Evolutionary conservation across 2,888 invertebrate genomes (phyloP), one percentile per base, ranked within the genome.

Genomic region (Amorpha juglandis): DNA sequence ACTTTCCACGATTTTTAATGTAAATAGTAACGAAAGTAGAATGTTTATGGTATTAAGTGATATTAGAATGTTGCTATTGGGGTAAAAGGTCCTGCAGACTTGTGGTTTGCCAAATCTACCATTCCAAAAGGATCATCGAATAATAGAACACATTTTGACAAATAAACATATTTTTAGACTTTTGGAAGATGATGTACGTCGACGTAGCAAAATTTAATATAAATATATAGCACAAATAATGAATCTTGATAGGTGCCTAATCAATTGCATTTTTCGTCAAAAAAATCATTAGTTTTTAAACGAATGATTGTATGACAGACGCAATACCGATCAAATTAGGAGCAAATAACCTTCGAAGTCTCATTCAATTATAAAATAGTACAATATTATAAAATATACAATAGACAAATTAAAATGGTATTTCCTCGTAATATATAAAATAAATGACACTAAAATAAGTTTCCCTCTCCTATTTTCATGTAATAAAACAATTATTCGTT

Each of bases 241-340:
- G 73, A 74, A 78, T 79, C 74, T 72, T 74, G 73, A 67, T 70
- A 72, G 69, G 63, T 86, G 86, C 82, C 82, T 86, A 77, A 76
- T 38, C 79, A 79, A 77, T 80, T 86, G 81, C 82, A 84, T 87
- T 87, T 86, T 78, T 83, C 73, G 88, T 89, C 90, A 88, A 88
- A 86, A 76, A 77, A 42, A 6, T 19, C 42, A 19, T 12, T 42
- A 12, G 19, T 58, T 38, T 58, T 19, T 58, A 38, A 42, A 58
- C 42, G 58, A 58, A 58, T 58, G 16, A 58, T 58, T 58, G 38
- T 58, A 38, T 35, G n/a, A n/a, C 16, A 16, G 35, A 58, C 19
- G 38, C 58, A 58, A 42, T 58, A 19, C 35, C 2, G 53, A 53
- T 53, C 33, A n/a, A 53, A 53, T 33, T 55, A 55, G 35, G 9